These are phyloP conservation scores for Bombus waltoni DNA, from an alignment of 1,140 invertebrate genomes.

Conservation along the genomic window DNA sequence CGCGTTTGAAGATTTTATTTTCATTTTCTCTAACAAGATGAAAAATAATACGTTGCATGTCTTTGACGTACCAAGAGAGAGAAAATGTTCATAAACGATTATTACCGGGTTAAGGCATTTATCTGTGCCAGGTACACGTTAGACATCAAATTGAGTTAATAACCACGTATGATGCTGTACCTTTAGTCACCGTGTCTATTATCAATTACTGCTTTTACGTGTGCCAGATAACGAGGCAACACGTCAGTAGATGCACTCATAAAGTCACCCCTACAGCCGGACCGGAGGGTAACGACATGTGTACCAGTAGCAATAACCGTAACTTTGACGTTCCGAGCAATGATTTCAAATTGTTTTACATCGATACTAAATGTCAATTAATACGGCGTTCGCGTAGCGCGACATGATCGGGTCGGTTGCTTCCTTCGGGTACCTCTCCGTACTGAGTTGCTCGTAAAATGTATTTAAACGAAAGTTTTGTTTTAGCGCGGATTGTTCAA, in stretches of 20 bases:
- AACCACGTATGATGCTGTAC: not conserved
- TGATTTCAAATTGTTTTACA: constrained; percentile 70
- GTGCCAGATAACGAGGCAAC: not conserved
- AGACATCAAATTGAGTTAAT: not conserved
- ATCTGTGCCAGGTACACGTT: not conserved
- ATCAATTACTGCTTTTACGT: constrained; percentile 52
- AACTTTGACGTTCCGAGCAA: constrained; percentile 53
- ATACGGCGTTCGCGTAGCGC: constrained; percentile 11
- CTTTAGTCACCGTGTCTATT: constrained; percentile 13
- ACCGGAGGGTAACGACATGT: constrained; percentile 20
- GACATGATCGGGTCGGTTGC: not conserved
- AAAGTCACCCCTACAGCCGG: constrained; percentile 34
- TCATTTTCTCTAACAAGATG: not conserved
- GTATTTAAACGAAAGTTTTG: not conserved
- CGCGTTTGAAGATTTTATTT: not conserved
- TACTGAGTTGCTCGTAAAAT: not conserved
- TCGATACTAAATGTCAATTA: constrained; percentile 66
- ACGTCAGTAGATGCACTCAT: not conserved
- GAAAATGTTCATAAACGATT: not conserved
- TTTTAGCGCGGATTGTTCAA: not conserved
- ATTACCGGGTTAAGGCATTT: not conserved
- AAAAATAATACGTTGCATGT: not conserved
- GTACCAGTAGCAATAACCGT: constrained; percentile 68
- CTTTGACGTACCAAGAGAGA: not conserved
- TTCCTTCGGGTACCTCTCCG: not conserved